phyloP scores from a whole-genome alignment of 2,797 vertebrate genomes.

The Rhinogobio ventralis region DNA sequence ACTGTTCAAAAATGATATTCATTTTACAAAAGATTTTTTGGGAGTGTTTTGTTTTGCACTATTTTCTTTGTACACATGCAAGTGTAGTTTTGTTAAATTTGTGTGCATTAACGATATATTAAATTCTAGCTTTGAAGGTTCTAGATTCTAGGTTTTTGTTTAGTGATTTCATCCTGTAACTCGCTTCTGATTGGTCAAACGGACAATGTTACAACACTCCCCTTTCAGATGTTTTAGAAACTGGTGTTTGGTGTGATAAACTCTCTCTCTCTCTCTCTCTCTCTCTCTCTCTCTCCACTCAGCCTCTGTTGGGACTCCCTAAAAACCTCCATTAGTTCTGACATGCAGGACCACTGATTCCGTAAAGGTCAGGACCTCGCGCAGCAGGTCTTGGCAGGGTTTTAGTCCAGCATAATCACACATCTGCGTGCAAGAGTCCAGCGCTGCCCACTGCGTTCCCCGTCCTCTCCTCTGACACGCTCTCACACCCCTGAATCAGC shows the following conservation, averaged over 20 bases:
- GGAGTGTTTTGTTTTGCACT: not conserved
- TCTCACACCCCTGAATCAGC: not conserved
- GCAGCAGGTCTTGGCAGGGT: slow-evolving; percentile 75
- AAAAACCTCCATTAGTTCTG: slow-evolving; percentile 82
- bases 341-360: slow-evolving; percentile 89
- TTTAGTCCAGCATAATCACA: slow-evolving; percentile 74
- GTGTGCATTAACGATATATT: not conserved
- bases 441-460: slow-evolving; percentile 61
- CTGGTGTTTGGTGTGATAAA: not conserved
- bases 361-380: slow-evolving; percentile 86
- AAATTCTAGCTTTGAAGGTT: not conserved
- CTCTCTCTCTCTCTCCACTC: slow-evolving; percentile 38
- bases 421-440: slow-evolving; percentile 77
- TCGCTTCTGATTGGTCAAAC: not conserved
- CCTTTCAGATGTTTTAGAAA: not conserved
- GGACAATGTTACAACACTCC: not conserved
- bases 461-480: slow-evolving; percentile 13
- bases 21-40: too few relatives aligned
- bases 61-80: not conserved
- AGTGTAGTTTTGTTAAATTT: not conserved
- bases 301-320: slow-evolving; percentile 72
- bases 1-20: not conserved
- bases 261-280: slow-evolving; percentile 26
- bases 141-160: not conserved
- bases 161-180: not conserved